Conservation (phyloP, 2,888 invertebrate genomes). For the Achlya flavicornis region DNA sequence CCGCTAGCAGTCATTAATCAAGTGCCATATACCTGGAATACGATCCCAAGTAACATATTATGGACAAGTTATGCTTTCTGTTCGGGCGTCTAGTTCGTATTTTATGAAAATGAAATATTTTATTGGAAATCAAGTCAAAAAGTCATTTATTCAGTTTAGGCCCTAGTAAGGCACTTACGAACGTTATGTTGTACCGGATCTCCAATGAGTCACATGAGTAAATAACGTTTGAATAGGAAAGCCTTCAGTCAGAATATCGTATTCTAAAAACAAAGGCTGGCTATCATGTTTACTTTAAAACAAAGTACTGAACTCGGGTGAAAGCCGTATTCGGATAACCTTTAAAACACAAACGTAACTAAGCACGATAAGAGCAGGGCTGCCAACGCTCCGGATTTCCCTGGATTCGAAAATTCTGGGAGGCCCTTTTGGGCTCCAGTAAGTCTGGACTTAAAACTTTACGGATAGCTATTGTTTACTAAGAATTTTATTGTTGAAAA, state of each 20-base stretch:
- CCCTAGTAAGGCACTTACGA: too few relatives aligned
- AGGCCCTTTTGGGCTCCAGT: neutral
- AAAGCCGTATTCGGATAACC: neutral
- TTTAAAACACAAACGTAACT: neutral
- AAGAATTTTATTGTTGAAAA: neutral
- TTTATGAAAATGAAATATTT: neutral
- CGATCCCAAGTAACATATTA: neutral
- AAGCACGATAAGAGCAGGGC: neutral
- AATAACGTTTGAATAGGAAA: neutral
- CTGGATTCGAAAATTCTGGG: neutral
- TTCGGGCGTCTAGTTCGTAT: neutral
- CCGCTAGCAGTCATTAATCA: neutral
- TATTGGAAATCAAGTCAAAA: too few relatives aligned
- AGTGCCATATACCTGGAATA: neutral
- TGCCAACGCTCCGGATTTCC: neutral
- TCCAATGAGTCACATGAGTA: neutral
- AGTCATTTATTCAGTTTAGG: too few relatives aligned
- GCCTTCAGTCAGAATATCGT: neutral
- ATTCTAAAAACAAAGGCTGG: neutral
- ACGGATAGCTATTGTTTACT: neutral
- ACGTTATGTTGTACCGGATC: neutral
- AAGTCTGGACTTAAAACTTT: neutral
- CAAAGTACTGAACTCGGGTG: neutral
- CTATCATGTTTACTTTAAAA: conserved; percentile 6
- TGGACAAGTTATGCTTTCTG: neutral